Conservation (phyloP, 2,113 vertebrate genomes). For the Petroica traversi region DNA sequence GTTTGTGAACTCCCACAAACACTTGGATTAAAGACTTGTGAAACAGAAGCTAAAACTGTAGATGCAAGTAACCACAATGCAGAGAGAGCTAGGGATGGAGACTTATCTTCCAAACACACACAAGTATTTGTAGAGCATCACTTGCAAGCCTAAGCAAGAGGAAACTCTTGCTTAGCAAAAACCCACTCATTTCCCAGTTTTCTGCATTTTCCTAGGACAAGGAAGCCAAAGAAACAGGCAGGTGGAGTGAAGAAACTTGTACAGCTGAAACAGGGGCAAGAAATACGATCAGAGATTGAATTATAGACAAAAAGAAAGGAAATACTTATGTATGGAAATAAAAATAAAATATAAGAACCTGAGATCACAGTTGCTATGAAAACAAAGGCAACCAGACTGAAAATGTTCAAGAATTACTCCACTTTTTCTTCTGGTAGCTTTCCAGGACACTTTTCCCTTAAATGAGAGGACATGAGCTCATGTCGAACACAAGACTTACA, state of each 20-base stretch:
- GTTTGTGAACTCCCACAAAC: background rate
- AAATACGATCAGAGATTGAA: background rate
- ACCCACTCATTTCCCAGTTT: fast-evolving
- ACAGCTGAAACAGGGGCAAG: background rate
- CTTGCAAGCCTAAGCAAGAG: background rate
- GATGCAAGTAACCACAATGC: background rate
- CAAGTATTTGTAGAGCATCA: background rate
- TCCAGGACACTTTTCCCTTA: background rate
- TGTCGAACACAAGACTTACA: background rate
- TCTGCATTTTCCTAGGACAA: background rate
- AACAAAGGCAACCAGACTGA: background rate
- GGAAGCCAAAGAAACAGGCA: background rate
- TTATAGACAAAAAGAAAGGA: background rate
- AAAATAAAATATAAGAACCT: background rate
- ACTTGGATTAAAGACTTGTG: background rate
- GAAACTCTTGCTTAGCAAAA: background rate
- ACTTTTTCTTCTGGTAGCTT: background rate
- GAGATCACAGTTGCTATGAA: background rate
- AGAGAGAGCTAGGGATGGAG: background rate
- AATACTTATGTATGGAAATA: background rate
- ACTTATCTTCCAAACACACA: background rate
- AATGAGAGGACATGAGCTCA: background rate
- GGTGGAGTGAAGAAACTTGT: background rate
- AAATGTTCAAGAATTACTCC: background rate
- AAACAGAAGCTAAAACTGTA: background rate